Evolutionary conservation across 2,888 invertebrate species (phyloP).

Genomic region (Cryptus armator): DNA sequence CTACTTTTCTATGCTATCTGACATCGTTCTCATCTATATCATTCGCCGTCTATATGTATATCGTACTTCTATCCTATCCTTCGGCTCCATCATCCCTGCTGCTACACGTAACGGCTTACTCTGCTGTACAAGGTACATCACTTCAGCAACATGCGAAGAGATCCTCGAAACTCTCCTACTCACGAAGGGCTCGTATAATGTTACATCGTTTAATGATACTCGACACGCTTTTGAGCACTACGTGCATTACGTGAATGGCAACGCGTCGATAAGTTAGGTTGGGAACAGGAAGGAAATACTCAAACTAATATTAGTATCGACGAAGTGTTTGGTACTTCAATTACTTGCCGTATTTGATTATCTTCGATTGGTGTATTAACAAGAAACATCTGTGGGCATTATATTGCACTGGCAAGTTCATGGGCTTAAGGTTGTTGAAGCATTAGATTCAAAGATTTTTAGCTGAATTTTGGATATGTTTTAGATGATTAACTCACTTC

Average conservation of each 20-base stretch:
- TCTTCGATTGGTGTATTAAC: no score
- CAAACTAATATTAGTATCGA: neutral
- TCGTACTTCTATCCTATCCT: neutral
- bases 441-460: no score
- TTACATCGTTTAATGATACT: conserved; percentile 8
- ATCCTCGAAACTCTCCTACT: conserved; percentile 18
- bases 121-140: neutral
- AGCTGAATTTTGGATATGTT: no score
- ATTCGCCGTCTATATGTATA: neutral
- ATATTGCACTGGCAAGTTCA: no score
- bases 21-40: conserved; percentile 3
- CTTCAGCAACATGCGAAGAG: conserved; percentile 1
- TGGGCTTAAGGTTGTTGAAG: no score
- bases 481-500: no score
- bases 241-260: neutral
- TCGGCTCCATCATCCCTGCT: neutral
- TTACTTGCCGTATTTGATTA: no score
- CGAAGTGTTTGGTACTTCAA: neutral
- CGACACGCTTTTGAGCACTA: neutral
- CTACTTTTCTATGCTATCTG: conserved; percentile 13
- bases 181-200: conserved; percentile 1
- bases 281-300: no score
- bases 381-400: no score
- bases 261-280: neutral
- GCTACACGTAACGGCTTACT: neutral